Evolutionary conservation across 2,113 vertebrate genomes (phyloP), one percentile per base, ranked within the genome.

Genomic region (Anser brachyrhynchus): DNA sequence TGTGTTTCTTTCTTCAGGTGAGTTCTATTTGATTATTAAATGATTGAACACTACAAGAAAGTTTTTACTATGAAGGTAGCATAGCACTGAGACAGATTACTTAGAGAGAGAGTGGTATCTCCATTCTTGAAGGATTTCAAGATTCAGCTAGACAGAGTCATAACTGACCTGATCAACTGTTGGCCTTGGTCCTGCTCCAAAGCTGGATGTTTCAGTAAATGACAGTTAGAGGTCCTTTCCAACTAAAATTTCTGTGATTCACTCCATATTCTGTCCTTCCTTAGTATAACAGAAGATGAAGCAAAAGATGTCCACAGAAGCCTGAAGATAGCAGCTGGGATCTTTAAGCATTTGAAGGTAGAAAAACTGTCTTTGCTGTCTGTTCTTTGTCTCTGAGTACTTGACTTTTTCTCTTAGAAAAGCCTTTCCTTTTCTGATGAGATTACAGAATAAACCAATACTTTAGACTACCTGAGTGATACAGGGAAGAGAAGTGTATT

Each of bases 291-390:
- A 76, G 99, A 99, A 97, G 97, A 98, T 52, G 99, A 99, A 98
- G 99, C 99, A 14, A 99, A 99, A 98, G 99, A 99, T 0, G 99
- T 99, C 89, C 99, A 99, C 93, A 98, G 98, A 85, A 99, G 99
- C 97, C 96, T 99, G 95, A 99, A 99, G 97, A 98, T 98, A 95
- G 99, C 99, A 87, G 99, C 99, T 90, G 99, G 99, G 59, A 98
- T 99, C 96, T 99, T 99, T 97, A 99, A 99, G 96, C 98, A 98
- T 96, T 98, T 99, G 55, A 99, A 99, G 99, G 99, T 99, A 97
- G 96, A 72, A 67, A 35, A 82, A 13, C 52, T 67, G 29, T 52
- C 6, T 72, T 79, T 84, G 35, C 43, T 92, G 7, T 84, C 28
- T 41, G 3, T 73, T 89, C 41, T 54, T 58, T 72, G 6, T 87